Conservation (phyloP, 2,797 vertebrate species). For the Phaenicophaeus curvirostris region DNA sequence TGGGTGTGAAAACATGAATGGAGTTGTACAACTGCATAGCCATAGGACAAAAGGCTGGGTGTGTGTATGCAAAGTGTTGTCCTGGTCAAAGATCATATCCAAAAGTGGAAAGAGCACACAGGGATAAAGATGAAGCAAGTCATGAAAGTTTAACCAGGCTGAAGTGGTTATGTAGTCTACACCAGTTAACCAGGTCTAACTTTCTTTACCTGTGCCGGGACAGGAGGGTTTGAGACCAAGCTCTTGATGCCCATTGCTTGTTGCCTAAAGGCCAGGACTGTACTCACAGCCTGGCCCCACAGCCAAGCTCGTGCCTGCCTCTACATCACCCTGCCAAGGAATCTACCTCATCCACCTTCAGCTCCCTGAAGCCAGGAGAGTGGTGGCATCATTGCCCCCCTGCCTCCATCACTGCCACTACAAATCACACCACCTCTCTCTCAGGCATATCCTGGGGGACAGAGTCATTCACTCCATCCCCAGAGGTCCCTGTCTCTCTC, state of each 20-base stretch:
- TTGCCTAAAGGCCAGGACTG: neutral
- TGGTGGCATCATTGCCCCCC: neutral
- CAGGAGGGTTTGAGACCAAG: neutral
- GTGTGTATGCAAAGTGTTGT: neutral
- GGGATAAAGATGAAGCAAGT: fast-evolving
- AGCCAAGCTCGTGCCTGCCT: neutral
- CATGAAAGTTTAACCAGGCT: neutral
- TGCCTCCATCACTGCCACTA: neutral
- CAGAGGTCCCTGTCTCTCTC: neutral
- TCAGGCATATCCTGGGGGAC: neutral
- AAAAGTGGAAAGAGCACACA: neutral
- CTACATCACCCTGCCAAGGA: no score
- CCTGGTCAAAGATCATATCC: neutral
- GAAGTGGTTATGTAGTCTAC: neutral
- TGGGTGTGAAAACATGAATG: neutral
- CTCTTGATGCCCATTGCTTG: fast-evolving
- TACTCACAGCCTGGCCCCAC: neutral
- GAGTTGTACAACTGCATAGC: neutral
- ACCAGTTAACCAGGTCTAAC: neutral
- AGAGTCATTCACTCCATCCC: neutral
- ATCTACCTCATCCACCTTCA: neutral
- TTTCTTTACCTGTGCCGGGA: neutral
- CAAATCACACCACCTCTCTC: no score
- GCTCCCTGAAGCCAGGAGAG: neutral
- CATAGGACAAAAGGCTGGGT: neutral